phyloP scores from a whole-genome alignment of 2,888 invertebrate genomes.

The Hirtodrosophila duncani region DNA sequence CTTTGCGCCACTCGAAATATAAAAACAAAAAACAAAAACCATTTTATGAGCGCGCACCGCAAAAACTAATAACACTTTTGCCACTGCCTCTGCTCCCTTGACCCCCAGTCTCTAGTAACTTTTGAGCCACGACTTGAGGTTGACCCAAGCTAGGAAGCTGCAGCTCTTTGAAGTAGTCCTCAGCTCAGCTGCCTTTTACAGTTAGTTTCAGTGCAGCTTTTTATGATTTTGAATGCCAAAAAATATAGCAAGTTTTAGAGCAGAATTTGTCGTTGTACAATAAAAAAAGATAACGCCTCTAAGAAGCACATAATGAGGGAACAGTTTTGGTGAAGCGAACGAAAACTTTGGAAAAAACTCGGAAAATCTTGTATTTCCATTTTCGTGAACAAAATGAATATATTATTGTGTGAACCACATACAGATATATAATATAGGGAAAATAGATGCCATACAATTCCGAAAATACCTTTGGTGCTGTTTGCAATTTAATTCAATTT shows the following conservation, averaged over 20 bases:
- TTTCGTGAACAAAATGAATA: too few species aligned
- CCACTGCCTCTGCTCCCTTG: slow-evolving; percentile 3
- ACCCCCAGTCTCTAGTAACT: slow-evolving; percentile 33
- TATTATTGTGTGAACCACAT: too few species aligned
- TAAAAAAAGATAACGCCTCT: slow-evolving; percentile 7
- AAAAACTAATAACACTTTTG: slow-evolving; percentile 67
- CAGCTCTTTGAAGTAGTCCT: too few species aligned
- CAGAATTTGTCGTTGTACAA: too few species aligned
- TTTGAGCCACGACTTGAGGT: slow-evolving; percentile 55
- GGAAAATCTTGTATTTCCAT: too few species aligned
- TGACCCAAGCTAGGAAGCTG: slow-evolving; percentile 51
- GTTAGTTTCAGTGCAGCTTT: slow-evolving; percentile 18
- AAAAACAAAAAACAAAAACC: slow-evolving; percentile 33
- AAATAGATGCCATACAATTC: too few species aligned
- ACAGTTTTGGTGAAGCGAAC: too few species aligned
- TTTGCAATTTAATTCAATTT: slow-evolving; percentile 41
- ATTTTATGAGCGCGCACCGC: slow-evolving; percentile 64
- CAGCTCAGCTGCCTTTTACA: slow-evolving; percentile 26
- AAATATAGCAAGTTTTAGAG: slow-evolving; percentile 17
- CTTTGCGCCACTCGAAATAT: slow-evolving; percentile 46
- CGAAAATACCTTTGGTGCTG: slow-evolving; percentile 3
- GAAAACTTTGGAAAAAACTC: too few species aligned
- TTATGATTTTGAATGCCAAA: slow-evolving; percentile 28
- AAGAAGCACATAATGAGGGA: slow-evolving; percentile 36
- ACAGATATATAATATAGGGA: too few species aligned